A percentile compares a stretch with the other conserved stretches of the same genome.
Conservation (phyloP, 2,797 vertebrate genomes). For the Poecilia velifera region DNA sequence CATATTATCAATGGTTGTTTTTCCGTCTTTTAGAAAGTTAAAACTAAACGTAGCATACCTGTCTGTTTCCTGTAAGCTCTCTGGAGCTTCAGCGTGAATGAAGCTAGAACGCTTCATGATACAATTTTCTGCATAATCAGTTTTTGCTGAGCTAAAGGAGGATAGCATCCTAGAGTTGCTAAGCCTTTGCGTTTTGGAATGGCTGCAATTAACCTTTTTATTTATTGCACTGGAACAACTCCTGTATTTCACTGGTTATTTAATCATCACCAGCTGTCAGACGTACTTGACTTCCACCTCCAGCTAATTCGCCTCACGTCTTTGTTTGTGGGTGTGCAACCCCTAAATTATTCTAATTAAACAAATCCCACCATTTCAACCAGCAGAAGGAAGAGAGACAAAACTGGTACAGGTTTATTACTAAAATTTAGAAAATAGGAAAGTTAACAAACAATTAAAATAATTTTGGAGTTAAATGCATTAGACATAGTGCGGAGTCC, state of each 20-base stretch:
- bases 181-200: slow-evolving; percentile 59
- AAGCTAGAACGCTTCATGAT: slow-evolving; percentile 4
- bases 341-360: slow-evolving; percentile 62
- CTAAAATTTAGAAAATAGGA: background rate
- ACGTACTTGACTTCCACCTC: slow-evolving; percentile 65
- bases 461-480: background rate
- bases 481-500: background rate
- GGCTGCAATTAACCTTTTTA: slow-evolving; percentile 71
- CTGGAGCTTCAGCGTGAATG: background rate
- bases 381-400: slow-evolving; percentile 11
- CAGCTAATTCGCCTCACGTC: slow-evolving; percentile 58
- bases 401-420: slow-evolving; percentile 13
- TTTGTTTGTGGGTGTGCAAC: slow-evolving; percentile 57
- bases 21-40: background rate
- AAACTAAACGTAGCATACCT: background rate
- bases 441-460: background rate
- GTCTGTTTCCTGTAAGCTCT: background rate
- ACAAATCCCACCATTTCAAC: slow-evolving; percentile 45
- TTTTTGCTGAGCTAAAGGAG: slow-evolving; percentile 43
- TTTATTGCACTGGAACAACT: slow-evolving; percentile 41
- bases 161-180: slow-evolving; percentile 52
- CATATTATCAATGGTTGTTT: background rate
- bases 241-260: slow-evolving; percentile 66
- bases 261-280: slow-evolving; percentile 70
- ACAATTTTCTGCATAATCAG: slow-evolving; percentile 26